Evolutionary conservation across 2,113 vertebrate species (phyloP).

Genomic region (Sinocyclocheilus rhinocerous): DNA sequence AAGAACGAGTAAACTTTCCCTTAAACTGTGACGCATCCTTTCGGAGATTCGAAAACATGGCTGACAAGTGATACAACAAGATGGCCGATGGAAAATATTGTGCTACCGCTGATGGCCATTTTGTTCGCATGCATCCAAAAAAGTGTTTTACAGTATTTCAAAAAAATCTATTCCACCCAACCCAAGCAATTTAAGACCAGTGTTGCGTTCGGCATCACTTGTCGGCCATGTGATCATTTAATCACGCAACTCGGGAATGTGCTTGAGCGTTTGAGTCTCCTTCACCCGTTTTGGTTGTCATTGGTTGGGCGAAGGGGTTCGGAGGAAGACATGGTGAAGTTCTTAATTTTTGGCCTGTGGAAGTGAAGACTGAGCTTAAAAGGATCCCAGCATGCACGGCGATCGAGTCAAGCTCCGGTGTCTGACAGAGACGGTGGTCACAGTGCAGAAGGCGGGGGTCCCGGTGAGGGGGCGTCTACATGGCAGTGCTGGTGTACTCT

Average conservation of each 20-base stretch:
- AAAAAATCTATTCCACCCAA: not conserved
- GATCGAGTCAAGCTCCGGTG: constrained; percentile 1
- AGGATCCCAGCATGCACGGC: constrained; percentile 33
- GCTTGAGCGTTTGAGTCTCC: constrained; percentile 31
- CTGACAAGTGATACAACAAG: constrained; percentile 10
- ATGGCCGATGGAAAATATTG: constrained; percentile 13
- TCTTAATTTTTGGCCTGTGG: constrained; percentile 20
- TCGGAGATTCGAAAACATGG: not conserved
- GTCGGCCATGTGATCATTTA: constrained; percentile 4
- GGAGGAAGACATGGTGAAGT: constrained; percentile 36
- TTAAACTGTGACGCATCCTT: constrained; percentile 2
- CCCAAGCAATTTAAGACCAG: not conserved
- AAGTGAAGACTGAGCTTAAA: constrained; percentile 18
- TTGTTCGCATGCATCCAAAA: not conserved
- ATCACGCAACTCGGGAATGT: constrained; percentile 39
- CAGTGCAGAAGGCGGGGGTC: constrained; percentile 24
- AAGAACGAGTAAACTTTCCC: constrained; percentile 15
- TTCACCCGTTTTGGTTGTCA: constrained; percentile 2
- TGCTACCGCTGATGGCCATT: constrained; percentile 25
- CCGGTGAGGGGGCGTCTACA: not conserved
- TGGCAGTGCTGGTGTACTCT: constrained; percentile 42
- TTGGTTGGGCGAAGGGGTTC: not conserved
- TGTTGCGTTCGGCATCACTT: constrained; percentile 27
- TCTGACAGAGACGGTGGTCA: not conserved
- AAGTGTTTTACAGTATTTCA: not conserved